Evolutionary conservation across 2,888 invertebrate species (phyloP).

Genomic region (Dynastes hyllus): DNA sequence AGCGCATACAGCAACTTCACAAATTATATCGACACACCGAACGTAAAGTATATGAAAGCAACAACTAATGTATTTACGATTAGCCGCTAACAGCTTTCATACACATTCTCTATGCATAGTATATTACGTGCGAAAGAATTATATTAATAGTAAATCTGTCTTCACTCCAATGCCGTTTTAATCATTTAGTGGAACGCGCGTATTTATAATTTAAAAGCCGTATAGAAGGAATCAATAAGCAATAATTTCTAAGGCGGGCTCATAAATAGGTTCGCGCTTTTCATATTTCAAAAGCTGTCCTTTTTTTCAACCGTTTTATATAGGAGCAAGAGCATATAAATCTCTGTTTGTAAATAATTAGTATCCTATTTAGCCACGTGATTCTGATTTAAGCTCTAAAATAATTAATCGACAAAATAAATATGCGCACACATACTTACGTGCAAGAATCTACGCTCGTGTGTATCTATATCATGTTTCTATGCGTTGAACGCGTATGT

Average conservation of each 20-base stretch:
- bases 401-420: slow-evolving; percentile 26
- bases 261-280: slow-evolving; percentile 13
- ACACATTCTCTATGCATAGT: slow-evolving; percentile 37
- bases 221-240: slow-evolving; percentile 46
- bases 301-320: slow-evolving; percentile 20
- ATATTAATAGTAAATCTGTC: slow-evolving; percentile 53
- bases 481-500: slow-evolving; percentile 9
- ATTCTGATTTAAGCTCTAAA: slow-evolving; percentile 30
- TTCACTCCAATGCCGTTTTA: slow-evolving; percentile 40
- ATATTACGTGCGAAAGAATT: slow-evolving; percentile 52
- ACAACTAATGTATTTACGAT: slow-evolving; percentile 47
- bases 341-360: slow-evolving; percentile 17
- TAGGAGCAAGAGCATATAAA: background rate
- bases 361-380: slow-evolving; percentile 22
- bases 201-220: slow-evolving; percentile 34
- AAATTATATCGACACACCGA: slow-evolving; percentile 14
- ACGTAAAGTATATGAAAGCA: slow-evolving; percentile 19
- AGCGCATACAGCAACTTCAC: slow-evolving; percentile 3
- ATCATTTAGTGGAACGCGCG: slow-evolving; percentile 41
- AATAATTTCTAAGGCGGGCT: slow-evolving; percentile 40
- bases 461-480: background rate
- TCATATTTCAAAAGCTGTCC: slow-evolving; percentile 1
- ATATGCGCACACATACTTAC: background rate
- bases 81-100: slow-evolving; percentile 48
- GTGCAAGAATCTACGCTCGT: background rate